Percentiles rank a stretch among this genome's conserved stretches.
phyloP scores from a whole-genome alignment of 2,113 vertebrate genomes.

The Vicugna pacos region DNA sequence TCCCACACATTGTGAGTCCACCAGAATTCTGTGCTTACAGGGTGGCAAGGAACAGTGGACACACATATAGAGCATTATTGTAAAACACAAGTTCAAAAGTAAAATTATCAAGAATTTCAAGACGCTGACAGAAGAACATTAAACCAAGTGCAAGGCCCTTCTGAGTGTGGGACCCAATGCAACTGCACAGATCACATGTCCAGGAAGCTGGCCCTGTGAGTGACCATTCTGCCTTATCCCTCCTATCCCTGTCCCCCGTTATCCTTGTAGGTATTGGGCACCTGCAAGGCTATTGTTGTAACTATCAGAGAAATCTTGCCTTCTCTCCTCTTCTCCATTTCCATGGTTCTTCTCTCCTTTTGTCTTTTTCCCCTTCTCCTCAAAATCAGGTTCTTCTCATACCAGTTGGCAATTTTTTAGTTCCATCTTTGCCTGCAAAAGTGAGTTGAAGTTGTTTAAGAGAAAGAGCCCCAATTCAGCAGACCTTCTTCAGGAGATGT shows the following conservation, averaged over 20 bases:
- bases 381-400: background rate
- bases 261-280: background rate
- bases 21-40: background rate
- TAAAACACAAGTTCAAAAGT: background rate
- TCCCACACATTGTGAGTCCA: background rate
- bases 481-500: background rate
- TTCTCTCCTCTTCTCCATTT: background rate
- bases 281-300: background rate
- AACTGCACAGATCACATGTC: fast-evolving
- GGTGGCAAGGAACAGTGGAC: background rate
- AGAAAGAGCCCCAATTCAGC: background rate
- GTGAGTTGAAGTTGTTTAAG: background rate
- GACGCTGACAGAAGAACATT: background rate
- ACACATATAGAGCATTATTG: background rate
- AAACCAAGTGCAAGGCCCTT: background rate
- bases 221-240: background rate
- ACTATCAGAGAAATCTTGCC: background rate
- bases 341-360: background rate
- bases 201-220: background rate
- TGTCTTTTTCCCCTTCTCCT: background rate
- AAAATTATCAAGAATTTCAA: constrained; percentile 26
- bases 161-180: no score
- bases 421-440: background rate
- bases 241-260: fast-evolving
- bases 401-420: background rate